These are phyloP conservation scores for Glyptemys insculpta DNA, from an alignment of 2,797 vertebrate genomes.

Conservation along the genomic window DNA sequence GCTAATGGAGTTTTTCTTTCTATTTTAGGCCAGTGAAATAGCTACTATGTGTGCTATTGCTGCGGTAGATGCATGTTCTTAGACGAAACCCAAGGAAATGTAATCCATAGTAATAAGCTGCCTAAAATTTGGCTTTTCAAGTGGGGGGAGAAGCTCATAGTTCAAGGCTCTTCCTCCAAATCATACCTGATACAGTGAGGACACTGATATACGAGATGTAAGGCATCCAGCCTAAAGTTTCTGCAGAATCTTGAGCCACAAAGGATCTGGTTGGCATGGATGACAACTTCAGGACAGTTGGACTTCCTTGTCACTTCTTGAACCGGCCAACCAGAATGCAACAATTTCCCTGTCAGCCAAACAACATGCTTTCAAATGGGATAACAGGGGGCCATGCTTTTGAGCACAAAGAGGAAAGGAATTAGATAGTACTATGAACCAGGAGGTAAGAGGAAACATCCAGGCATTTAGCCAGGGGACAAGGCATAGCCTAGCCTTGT, in stretches of 20 bases:
- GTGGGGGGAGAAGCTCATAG: not conserved
- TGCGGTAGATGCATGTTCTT: not conserved
- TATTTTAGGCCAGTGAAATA: not conserved
- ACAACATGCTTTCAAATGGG: not conserved
- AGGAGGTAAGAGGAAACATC: not conserved
- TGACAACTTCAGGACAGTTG: not conserved
- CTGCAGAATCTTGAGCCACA: not conserved
- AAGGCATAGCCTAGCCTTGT: not conserved
- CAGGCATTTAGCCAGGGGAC: fast-evolving
- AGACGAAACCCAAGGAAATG: not conserved
- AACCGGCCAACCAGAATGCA: not conserved
- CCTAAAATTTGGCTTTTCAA: not conserved
- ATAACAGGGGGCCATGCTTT: too few relatives aligned
- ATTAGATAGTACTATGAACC: not conserved
- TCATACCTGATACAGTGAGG: not conserved
- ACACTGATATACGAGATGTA: not conserved
- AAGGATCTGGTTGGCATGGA: not conserved
- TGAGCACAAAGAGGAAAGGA: not conserved
- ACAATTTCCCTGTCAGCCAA: not conserved
- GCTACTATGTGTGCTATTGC: not conserved
- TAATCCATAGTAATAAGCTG: not conserved
- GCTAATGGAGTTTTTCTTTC: not conserved
- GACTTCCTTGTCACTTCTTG: not conserved
- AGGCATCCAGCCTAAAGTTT: not conserved
- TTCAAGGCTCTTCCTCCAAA: not conserved